phyloP scores from a whole-genome alignment of 30 jellyfish, hydroid and myxozoan species.

The Cassiopea andromeda region DNA sequence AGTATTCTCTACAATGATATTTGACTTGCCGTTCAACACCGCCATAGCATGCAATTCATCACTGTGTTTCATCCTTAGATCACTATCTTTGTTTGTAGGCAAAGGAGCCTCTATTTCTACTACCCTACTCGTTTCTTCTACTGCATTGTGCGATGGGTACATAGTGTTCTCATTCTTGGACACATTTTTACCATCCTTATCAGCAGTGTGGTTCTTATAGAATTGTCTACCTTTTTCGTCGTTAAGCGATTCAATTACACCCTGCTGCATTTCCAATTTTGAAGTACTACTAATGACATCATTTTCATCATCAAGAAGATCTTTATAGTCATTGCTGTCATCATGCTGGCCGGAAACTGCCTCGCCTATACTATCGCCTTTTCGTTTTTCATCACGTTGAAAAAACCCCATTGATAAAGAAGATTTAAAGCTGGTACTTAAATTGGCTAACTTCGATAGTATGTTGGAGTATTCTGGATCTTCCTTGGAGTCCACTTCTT shows the following conservation, averaged over 20 bases:
- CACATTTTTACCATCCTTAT: slow-evolving; percentile 28
- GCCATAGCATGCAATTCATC: not conserved
- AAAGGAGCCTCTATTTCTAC: slow-evolving; percentile 50
- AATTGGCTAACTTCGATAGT: slow-evolving; percentile 51
- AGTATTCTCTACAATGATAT: not conserved
- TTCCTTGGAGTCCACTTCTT: slow-evolving; percentile 13
- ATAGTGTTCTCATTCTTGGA: slow-evolving; percentile 37
- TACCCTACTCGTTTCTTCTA: not conserved
- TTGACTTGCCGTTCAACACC: not conserved
- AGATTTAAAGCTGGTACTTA: slow-evolving; percentile 68
- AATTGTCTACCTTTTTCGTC: not conserved
- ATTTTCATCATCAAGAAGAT: slow-evolving; percentile 52
- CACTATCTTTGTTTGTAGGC: slow-evolving; percentile 47
- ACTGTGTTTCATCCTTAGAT: not conserved
- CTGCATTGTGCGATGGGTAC: slow-evolving; percentile 7
- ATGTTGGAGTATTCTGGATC: slow-evolving; percentile 36
- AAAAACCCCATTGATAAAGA: slow-evolving; percentile 46
- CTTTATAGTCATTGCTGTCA: slow-evolving; percentile 5
- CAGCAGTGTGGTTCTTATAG: slow-evolving; percentile 5
- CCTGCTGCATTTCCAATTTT: slow-evolving; percentile 48
- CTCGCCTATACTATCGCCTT: not conserved
- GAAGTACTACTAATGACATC: slow-evolving; percentile 34
- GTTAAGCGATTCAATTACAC: not conserved
- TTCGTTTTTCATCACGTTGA: slow-evolving; percentile 10
- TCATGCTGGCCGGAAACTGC: not conserved